Base-by-base conservation (phyloP, 2,797 vertebrate genomes). In the Pseudochirops cupreus region DNA sequence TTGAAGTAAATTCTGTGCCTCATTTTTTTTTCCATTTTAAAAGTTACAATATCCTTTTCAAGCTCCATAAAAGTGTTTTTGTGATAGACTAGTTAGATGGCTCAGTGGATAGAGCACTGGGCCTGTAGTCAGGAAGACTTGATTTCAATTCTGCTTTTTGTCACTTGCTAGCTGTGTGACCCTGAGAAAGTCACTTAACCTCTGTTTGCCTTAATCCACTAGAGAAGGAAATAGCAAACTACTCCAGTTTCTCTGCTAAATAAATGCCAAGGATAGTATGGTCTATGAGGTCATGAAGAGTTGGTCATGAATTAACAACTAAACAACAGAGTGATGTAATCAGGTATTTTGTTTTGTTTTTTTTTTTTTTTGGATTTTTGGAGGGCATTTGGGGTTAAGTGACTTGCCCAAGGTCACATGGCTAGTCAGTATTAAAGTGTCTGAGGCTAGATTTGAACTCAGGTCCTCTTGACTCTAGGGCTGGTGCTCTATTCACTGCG, bases 21-120 rank as follows among this genome's bases (percentile, higher is more conserved):
- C n/a, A 94, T 59, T 94, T 82, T 67, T 67, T 74, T 46, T 82
- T 26, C 93, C 96, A 82, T 94, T 95, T 24, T 93, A 91, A 96
- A 96, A 95, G 94, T 93, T 5, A 29, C 91, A 93, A 56, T 31
- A 67, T 90, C 67, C 89, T 39, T 93, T 95, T 94, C 95, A 93
- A 31, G n/a, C 54, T 92, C 26, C n/a, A 52, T 95, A 58, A 95
- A 91, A 21, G 52, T 87, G 29, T 3, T 54, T 90, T 4, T 92
- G 10, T 91, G 93, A 92, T 46, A 91, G 28, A 87, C 53, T 94
- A 46, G 74, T 2, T 46, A 82, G 4, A 82, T 46, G 39, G 3
- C 9, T 82, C 3, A 24, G 39, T 46, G 13, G 74, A 82, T 82
- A 82, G 16, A 39, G n/a, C n/a, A 39, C 33, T 21, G 33, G 16